Conservation (phyloP, 2,113 vertebrate species). For the Nesoenas mayeri region DNA sequence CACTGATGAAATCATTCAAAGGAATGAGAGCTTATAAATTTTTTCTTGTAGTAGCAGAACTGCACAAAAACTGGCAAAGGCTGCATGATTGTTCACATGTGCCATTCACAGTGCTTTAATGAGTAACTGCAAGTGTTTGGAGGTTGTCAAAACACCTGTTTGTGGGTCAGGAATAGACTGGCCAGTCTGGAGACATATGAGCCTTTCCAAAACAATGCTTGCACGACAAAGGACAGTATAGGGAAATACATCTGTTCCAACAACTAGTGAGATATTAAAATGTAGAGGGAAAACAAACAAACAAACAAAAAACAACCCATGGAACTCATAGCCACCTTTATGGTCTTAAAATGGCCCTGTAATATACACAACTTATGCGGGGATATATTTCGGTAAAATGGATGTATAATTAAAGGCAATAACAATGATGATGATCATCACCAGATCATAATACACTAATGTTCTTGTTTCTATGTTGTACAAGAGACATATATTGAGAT, state of each 20-base stretch:
- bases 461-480: neutral
- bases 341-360: neutral
- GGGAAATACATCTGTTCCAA: neutral
- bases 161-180: neutral
- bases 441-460: neutral
- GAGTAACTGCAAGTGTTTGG: neutral
- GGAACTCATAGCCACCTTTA: neutral
- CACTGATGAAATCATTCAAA: neutral
- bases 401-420: neutral
- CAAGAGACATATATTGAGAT: neutral
- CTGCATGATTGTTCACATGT: neutral
- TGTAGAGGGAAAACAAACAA: neutral
- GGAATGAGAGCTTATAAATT: neutral
- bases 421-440: neutral
- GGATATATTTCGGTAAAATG: neutral
- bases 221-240: neutral
- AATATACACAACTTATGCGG: neutral
- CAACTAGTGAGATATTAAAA: neutral
- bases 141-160: neutral
- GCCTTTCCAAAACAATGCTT: neutral
- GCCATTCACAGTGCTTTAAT: neutral
- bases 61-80: neutral
- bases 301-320: neutral
- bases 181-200: neutral
- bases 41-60: neutral